Conservation (phyloP, 2,797 vertebrate species). For the Pangasius djambal region DNA sequence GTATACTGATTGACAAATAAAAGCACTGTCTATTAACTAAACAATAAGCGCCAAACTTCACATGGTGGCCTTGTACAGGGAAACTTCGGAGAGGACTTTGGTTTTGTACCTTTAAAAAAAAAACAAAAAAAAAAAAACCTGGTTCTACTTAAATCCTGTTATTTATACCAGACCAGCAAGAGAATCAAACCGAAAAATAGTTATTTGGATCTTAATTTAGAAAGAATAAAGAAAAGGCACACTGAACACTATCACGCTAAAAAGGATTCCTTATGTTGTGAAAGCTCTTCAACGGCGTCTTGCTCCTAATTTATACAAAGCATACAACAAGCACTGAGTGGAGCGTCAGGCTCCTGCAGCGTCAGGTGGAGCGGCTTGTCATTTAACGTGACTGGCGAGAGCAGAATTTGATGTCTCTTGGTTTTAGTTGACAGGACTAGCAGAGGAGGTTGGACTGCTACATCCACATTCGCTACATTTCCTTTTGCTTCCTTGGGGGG, state of each 20-base stretch:
- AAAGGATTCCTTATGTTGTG: conserved; percentile 70
- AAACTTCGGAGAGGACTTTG: conserved; percentile 91
- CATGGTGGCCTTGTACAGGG: conserved; percentile 69
- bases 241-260: conserved; percentile 84
- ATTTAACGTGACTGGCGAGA: conserved; percentile 28
- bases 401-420: conserved; percentile 41
- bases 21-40: conserved; percentile 70
- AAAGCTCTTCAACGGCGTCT: conserved; percentile 74
- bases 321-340: conserved; percentile 74
- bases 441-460: conserved; percentile 44
- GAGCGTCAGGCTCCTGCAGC: conserved; percentile 49
- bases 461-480: conserved; percentile 66
- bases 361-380: conserved; percentile 47
- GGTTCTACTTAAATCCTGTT: conserved; percentile 70
- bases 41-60: conserved; percentile 74
- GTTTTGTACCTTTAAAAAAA: conserved; percentile 82
- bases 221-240: conserved; percentile 87
- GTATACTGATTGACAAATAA: conserved; percentile 70
- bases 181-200: conserved; percentile 60
- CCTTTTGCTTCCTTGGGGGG: conserved; percentile 57
- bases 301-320: conserved; percentile 85
- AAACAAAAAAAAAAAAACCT: conserved; percentile 76
- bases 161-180: conserved; percentile 55
- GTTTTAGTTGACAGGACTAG: conserved; percentile 33
- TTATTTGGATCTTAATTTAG: conserved; percentile 73